These are phyloP conservation scores for Paragorgia papillata DNA, from an alignment of 92 coral and sea anemone species.

Conservation along the genomic window DNA sequence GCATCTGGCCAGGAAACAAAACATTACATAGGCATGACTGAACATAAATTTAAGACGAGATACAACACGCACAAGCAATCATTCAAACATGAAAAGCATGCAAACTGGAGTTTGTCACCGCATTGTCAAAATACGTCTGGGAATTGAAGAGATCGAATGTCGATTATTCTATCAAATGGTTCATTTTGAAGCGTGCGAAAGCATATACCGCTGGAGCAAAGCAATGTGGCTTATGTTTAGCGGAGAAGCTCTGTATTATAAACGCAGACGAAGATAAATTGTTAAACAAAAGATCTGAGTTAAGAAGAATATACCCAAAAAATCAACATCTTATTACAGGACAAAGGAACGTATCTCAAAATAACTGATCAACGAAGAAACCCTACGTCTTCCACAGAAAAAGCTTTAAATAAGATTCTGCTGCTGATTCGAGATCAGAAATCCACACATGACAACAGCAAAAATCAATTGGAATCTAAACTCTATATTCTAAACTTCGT, in stretches of 20 bases:
- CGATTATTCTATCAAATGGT: conserved; percentile 44
- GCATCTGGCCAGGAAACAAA: too few relatives aligned
- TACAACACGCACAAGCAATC: conserved; percentile 5
- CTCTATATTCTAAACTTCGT: too few relatives aligned
- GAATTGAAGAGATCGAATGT: conserved; percentile 29
- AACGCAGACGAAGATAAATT: too few relatives aligned
- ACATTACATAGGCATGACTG: too few relatives aligned
- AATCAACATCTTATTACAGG: conserved; percentile 25
- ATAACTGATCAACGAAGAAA: conserved; percentile 30
- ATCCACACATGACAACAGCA: too few relatives aligned
- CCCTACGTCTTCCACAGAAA: conserved; percentile 25
- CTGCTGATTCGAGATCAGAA: too few relatives aligned
- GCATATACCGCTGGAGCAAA: conserved; percentile 42
- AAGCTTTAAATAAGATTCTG: conserved; percentile 1
- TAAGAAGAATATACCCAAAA: not conserved
- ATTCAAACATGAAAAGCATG: conserved; percentile 5
- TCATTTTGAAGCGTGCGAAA: conserved; percentile 42
- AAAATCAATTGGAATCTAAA: conserved; percentile 10
- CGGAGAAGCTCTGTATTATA: conserved; percentile 45
- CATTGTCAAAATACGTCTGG: conserved; percentile 41
- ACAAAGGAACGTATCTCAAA: conserved; percentile 20
- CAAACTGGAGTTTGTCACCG: not conserved
- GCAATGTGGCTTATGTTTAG: conserved; percentile 19
- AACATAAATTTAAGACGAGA: not conserved
- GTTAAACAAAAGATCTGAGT: too few relatives aligned